Evolutionary conservation across 1,140 invertebrate species (phyloP), one percentile per base, ranked within the genome.

Genomic region (Drosophila kanapiae): DNA sequence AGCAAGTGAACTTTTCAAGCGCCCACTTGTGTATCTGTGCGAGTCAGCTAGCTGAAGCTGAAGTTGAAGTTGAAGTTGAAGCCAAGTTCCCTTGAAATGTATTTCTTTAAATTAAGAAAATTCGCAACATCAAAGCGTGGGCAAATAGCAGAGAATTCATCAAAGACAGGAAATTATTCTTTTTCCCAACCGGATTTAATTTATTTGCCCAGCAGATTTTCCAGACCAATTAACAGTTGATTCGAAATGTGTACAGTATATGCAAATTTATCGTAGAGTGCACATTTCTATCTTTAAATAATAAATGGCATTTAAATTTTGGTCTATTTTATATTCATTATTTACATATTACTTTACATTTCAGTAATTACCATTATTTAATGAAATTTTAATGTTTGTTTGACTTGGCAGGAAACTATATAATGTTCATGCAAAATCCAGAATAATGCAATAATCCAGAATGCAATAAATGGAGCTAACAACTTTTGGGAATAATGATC

Each of bases 1-100:
- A 18, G 10, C 56, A 31, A 13, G 33, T 27, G 18, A 70, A 56
- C 64, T 56, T 72, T 71, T 59, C 47, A 49, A 72, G 69, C 69
- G 33, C 10, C 29, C 43, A 29, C 53, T 58, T 58, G 53, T 23
- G 67, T 18, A 29, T 37, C 69, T 45, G 31, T 33, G 35, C 27
- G 18, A 35, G 48, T 13, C 35, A 40, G 35, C 35, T 18, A 38
- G n/a, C 8, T 29, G n/a, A 61, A 13, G 35, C 9, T 13, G 29
- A 7, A 11, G 9, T 5, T 51, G 23, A 27, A 11, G 3, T 10
- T 27, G 13, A n/a, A 14, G 7, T 14, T 35, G 6, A 62, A 10
- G 14, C 11, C 13, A 1, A 18, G 16, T 6, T 27, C 31, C 47
- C 35, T 42, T 49, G 35, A 51, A 43, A 43, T 47, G 29, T 65